Base-by-base conservation (phyloP, 2,113 vertebrate species). In the Thamnophis sirtalis region DNA sequence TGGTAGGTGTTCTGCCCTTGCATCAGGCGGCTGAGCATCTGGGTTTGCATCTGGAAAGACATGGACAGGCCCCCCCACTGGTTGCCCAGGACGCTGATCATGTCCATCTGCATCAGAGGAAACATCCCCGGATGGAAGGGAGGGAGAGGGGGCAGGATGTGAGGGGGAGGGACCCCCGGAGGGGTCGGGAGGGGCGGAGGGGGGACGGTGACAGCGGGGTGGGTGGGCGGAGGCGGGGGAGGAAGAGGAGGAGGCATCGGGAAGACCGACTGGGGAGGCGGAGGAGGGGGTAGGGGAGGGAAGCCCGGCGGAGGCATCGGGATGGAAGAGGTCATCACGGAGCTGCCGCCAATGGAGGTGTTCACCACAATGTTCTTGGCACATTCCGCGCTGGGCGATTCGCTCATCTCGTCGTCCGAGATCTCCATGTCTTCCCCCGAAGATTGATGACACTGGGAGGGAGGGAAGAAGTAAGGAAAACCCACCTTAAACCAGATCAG, bases 1-100 rank as follows among this genome's bases (percentile, higher is more conserved):
- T 97, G 97, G 93, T 98, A 99, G 0, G 98, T 96, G 38, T 98
- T 98, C 88, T 99, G 97, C 0, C 98, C 98, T 87, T 99, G 99
- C 96, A 99, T 98, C 96, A 99, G 98, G 58, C 99, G 99, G 96
- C 99, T 99, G 95, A 99, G 95, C 99, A 99, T 99, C 98, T 99
- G 99, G 0, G 99, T 99, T 96, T 99, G 99, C 99, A 99, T 99
- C 97, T 99, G 99, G 97, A 99, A 99, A 94, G 99, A 99, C 99
- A 99, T 99, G 3, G 98, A 98, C 95, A 99, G 98, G 49, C 98
- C 98, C 0, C 98, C 98, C 99, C 99, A 99, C 96, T 99, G 98
- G 90, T 98, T 98, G 13, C 98, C 98, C 94, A 99, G 56, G 93
- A 98, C 98, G 2, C 97, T 99, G 95, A 98, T 98, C 96, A 99